Percentiles rank a stretch among this genome's conserved stretches.
phyloP scores from a whole-genome alignment of 2,113 vertebrate genomes.

The Panthera uncia region DNA sequence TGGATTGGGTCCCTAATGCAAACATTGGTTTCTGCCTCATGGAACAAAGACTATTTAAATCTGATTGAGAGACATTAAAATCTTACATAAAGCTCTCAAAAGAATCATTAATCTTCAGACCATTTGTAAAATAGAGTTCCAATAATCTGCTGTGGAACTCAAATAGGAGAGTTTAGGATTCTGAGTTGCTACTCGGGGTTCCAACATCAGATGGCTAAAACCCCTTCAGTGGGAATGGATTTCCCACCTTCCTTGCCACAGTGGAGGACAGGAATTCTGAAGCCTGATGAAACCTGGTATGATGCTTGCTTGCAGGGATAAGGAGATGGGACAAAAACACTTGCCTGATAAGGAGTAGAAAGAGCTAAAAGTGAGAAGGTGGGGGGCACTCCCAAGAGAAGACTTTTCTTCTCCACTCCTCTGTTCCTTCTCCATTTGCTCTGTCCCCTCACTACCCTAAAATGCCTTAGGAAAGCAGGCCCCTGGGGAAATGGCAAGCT shows the following conservation, averaged over 20 bases:
- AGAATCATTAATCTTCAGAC: not conserved
- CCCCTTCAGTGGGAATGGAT: not conserved
- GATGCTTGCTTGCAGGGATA: not conserved
- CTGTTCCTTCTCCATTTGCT: not conserved
- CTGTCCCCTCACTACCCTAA: not conserved
- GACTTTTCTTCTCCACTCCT: not conserved
- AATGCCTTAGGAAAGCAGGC: not conserved
- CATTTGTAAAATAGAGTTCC: not conserved
- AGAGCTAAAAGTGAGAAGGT: not conserved
- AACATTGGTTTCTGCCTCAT: not conserved
- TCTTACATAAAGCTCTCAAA: not conserved
- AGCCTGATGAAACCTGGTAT: not conserved
- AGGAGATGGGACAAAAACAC: not conserved
- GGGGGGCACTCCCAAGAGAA: not conserved
- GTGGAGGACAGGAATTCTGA: not conserved
- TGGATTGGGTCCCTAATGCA: not conserved
- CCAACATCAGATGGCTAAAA: not conserved
- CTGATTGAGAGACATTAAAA: not conserved
- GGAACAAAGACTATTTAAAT: constrained; percentile 5
- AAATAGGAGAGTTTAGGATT: not conserved
- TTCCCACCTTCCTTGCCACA: not conserved
- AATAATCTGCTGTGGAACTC: not conserved
- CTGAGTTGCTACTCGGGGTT: not conserved
- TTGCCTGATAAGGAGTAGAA: not conserved
- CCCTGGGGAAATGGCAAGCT: not conserved